Evolutionary conservation across 2,797 vertebrate species (phyloP), one percentile per base, ranked within the genome.

Genomic region (Austrolebias charrua): DNA sequence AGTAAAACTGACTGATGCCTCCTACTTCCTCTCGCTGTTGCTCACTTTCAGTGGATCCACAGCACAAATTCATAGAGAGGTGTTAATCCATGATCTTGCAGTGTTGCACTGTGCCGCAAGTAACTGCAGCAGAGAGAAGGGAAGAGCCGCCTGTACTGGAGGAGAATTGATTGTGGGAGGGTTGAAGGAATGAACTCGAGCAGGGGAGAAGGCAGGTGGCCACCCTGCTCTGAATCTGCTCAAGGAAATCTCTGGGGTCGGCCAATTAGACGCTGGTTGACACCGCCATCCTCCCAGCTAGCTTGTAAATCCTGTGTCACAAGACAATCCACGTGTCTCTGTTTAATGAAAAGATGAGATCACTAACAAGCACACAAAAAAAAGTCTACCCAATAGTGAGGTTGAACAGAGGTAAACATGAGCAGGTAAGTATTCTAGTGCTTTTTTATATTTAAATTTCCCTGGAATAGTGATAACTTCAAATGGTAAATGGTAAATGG

Each of bases 201-300:
- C 55, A 68, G 38, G 60, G 40, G 56, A 44, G 42, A 71, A 40
- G 61, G 66, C 46, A 63, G 78, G 48, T 55, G 68, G 73, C 73
- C 61, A 76, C 71, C 75, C 66, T 71, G 68, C 74, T 71, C 68
- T 56, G 76, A 70, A 71, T 78, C 81, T 79, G 69, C 59, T 63
- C 3, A 49, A 56, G 71, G 78, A 76, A 83, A 82, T 80, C 80
- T 85, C 79, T 61, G 44, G 84, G 85, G 85, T 88, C 83, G 82
- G 79, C 79, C 87, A 90, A 88, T 90, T 90, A 90, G 66, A 84
- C 54, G 55, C 66, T 63, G 64, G 75, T 79, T 72, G 80, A 88
- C 84, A 81, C 77, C 56, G 69, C 67, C 67, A 73, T 81, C 71
- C 71, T 82, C 69, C 60, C 49, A 52, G 71, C 51, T 42, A 48